Percentiles rank a stretch among this genome's conserved stretches.
Evolutionary conservation across 2,797 vertebrate species (phyloP).

Genomic region (Linurgus olivaceus): DNA sequence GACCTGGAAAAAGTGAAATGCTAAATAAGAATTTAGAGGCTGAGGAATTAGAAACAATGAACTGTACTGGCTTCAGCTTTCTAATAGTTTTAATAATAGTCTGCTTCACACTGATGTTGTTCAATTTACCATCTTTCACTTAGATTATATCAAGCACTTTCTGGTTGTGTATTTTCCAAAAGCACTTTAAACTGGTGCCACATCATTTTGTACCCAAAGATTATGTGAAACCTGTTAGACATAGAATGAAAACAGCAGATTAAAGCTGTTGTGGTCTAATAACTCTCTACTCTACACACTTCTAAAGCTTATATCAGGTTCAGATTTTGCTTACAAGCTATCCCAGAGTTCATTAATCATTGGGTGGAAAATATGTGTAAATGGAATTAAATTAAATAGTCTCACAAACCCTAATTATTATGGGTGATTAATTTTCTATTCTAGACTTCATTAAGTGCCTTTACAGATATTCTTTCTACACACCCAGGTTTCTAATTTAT

Average conservation of each 20-base stretch:
- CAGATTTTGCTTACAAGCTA: slow-evolving; percentile 34
- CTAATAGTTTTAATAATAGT: slow-evolving; percentile 15
- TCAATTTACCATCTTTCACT: slow-evolving; percentile 38
- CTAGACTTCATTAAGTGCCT: slow-evolving; percentile 58
- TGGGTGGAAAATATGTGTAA: slow-evolving; percentile 69
- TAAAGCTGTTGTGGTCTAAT: neutral
- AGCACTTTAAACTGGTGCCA: neutral
- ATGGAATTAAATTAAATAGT: slow-evolving; percentile 73
- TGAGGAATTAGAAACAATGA: neutral
- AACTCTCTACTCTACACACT: neutral
- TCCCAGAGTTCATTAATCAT: slow-evolving; percentile 43
- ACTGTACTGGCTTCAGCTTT: neutral
- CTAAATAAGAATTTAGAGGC: neutral
- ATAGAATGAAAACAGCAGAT: neutral
- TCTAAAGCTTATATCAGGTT: slow-evolving; percentile 28
- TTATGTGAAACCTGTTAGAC: neutral
- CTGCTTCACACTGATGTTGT: neutral
- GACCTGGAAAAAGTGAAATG: slow-evolving; percentile 20
- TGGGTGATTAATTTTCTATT: slow-evolving; percentile 71
- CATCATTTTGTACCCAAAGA: neutral
- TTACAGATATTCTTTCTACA: slow-evolving; percentile 58
- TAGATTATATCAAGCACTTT: neutral
- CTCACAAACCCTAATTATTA: slow-evolving; percentile 67
- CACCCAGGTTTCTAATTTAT: slow-evolving; percentile 68
- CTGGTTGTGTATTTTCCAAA: neutral